Conservation (phyloP, 2,113 vertebrate genomes). For the Pungitius pungitius region DNA sequence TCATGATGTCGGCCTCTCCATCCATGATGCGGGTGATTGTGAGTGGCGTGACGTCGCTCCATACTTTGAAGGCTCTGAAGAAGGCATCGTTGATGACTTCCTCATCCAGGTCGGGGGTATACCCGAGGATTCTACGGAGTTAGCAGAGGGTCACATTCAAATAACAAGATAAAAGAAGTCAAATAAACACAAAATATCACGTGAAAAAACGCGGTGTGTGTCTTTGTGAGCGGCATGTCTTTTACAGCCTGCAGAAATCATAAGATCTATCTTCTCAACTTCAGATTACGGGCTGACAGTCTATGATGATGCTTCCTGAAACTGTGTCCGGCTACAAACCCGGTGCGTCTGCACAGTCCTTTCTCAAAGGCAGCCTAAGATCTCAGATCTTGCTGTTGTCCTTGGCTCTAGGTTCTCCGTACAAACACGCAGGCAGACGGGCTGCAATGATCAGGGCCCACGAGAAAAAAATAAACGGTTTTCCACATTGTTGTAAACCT, state of each 20-base stretch:
- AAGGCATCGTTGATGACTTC: conserved; percentile 95
- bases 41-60: conserved; percentile 94
- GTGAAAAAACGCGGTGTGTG: background rate
- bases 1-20: conserved; percentile 98
- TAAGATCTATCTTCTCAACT: background rate
- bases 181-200: background rate
- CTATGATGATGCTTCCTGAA: conserved; percentile 34
- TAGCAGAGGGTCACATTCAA: conserved; percentile 9
- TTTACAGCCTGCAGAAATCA: background rate
- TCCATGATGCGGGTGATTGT: conserved; percentile 88
- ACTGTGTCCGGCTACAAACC: conserved; percentile 33
- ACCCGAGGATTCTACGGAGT: conserved; percentile 89
- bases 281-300: conserved; percentile 16
- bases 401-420: conserved; percentile 42
- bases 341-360: conserved; percentile 19
- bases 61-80: conserved; percentile 94
- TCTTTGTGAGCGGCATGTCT: background rate
- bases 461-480: conserved; percentile 54
- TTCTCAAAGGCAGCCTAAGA: conserved; percentile 36
- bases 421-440: conserved; percentile 37
- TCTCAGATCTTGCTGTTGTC: conserved; percentile 48
- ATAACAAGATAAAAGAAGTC: background rate
- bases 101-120: conserved; percentile 91
- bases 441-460: conserved; percentile 40
- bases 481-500: conserved; percentile 56